Conservation (phyloP, 2,797 vertebrate species). For the Pelobates cultripes region DNA sequence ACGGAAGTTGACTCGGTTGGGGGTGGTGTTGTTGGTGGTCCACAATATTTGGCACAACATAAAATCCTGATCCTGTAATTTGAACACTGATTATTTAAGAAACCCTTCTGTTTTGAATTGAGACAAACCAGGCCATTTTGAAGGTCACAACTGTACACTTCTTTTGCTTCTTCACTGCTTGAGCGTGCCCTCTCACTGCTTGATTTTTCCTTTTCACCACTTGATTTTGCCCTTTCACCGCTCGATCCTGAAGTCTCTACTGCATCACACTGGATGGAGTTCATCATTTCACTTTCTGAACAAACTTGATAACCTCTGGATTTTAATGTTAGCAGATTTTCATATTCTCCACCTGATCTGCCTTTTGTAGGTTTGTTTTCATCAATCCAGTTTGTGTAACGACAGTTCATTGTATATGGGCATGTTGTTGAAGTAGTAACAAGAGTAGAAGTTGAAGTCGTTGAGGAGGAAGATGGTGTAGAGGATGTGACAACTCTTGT, state of each 20-base stretch:
- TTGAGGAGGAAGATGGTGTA: not conserved
- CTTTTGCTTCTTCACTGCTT: not conserved
- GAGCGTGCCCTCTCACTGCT: no score
- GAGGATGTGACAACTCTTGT: not conserved
- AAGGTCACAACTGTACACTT: not conserved
- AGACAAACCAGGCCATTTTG: slow-evolving; percentile 62
- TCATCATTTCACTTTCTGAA: not conserved
- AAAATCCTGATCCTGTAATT: slow-evolving; percentile 67
- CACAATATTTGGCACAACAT: slow-evolving; percentile 57
- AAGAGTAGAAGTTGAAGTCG: not conserved
- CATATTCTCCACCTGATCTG: not conserved
- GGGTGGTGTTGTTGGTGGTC: not conserved
- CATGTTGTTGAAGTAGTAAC: not conserved
- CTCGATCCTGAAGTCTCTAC: not conserved
- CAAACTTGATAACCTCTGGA: not conserved
- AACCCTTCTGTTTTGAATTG: slow-evolving; percentile 53
- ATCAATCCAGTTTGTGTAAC: not conserved
- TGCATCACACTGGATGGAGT: not conserved
- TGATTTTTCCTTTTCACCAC: no score
- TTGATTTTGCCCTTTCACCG: no score
- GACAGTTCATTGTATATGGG: no score
- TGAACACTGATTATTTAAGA: slow-evolving; percentile 64
- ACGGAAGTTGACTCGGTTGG: not conserved
- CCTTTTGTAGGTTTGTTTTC: not conserved
- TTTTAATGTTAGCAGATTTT: not conserved